Evolutionary conservation across 2,888 invertebrate genomes (phyloP), one percentile per base, ranked within the genome.

Genomic region (Campoplex capitator): DNA sequence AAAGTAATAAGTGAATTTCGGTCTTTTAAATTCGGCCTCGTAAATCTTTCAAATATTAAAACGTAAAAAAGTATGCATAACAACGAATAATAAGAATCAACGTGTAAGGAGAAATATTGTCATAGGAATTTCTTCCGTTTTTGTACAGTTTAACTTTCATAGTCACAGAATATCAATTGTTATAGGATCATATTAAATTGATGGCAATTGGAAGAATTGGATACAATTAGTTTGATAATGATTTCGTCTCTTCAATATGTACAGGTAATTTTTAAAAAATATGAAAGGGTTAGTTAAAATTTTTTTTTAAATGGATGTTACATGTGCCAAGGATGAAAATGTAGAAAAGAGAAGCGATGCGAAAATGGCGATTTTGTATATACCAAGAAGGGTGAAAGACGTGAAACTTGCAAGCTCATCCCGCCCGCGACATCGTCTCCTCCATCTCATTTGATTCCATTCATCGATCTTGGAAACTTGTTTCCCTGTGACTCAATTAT

Each of bases 371-470:
- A 28, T n/a, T 42, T 45, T 42, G 73, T 48, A 51, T 35, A 51
- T 6, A 38, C 4, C 4, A 56, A 70, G 65, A 77, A 62, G 42
- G 35, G 68, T 45, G 13, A 9, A 71, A 62, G 45, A 80, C 68
- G 35, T 58, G 76, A 76, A 83, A 58, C 75, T 51, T 32, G 28
- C 56, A 38, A 77, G 77, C 51, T 80, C 48, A 70, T 70, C 54
- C 79, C 74, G 23, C 28, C 70, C 35, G n/a, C 48, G 45, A 75
- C 70, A 58, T 71, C 51, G 38, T 35, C n/a, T 56, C 62, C 16
- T 62, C 83, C 74, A 70, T 71, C 88, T 89, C 89, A 87, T 88
- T 89, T 88, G 89, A 88, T 89, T 89, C 89, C 88, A 89, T 89
- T 89, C 89, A 89, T 88, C 82, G 84, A 85, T 85, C 86, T 83